Conservation (phyloP, 2,113 vertebrate species). For the Podarcis cretensis region DNA sequence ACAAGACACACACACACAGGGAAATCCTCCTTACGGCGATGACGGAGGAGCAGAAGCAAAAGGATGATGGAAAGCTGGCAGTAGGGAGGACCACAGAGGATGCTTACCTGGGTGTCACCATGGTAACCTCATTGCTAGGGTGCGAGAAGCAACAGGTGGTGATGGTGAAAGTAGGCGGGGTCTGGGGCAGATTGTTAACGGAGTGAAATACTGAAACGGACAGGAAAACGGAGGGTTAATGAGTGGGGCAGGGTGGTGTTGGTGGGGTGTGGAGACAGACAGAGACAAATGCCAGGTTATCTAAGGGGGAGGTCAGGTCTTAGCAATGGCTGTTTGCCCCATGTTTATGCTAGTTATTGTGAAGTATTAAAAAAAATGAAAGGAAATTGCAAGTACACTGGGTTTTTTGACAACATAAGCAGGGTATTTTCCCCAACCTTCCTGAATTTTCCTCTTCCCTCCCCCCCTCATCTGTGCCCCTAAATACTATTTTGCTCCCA, state of each 20-base stretch:
- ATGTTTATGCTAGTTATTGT: too few species aligned
- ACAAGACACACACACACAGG: neutral
- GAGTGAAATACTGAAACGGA: constrained; percentile 81
- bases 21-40: neutral
- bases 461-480: too few species aligned
- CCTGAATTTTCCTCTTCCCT: neutral
- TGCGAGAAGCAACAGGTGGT: constrained; percentile 83
- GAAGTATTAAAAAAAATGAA: neutral
- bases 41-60: neutral
- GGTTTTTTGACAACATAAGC: neutral
- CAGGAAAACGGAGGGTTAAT: constrained; percentile 62
- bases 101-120: constrained; percentile 82
- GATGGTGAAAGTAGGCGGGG: constrained; percentile 83
- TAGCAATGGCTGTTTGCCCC: neutral
- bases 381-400: neutral
- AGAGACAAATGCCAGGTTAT: neutral
- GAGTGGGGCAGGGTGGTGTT: neutral
- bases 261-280: neutral
- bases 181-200: constrained; percentile 80
- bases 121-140: constrained; percentile 76
- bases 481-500: neutral
- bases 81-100: neutral
- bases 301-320: fast-evolving
- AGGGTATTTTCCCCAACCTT: neutral
- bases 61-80: neutral